Base-by-base conservation (phyloP, 2,888 invertebrate genomes). In the Chaitophorus viminalis region DNA sequence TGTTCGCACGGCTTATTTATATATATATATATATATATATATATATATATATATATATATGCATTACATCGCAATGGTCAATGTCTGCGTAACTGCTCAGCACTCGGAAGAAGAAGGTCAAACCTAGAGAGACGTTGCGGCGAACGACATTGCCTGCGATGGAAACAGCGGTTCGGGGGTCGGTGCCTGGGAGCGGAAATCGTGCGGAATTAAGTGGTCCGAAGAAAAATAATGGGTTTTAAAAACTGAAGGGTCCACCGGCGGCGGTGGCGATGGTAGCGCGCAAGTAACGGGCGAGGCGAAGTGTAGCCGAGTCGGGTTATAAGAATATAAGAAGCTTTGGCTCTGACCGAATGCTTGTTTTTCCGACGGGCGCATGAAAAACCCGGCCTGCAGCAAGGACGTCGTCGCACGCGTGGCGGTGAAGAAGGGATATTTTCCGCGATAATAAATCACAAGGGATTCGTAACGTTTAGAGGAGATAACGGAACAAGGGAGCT, bases 401-500 rank as follows among this genome's bases (percentile, higher is more conserved):
- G 36, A 8, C 3, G 65, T n/a, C 29, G 72, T 6, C 14, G 14
- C 8, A n/a, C n/a, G n/a, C n/a, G n/a, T n/a, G n/a, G 1, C 68
- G 31, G 36, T n/a, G 77, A 31, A 3, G 85, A 60, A 21, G 70
- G 52, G 85, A 78, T 54, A 79, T 78, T 81, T 87, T 87, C 39
- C 36, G 78, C 79, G 79, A 87, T 81, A 81, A 81, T 87, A 87
- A 87, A 87, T 87, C 87, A 87, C 81, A 29, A 65, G 87, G 87
- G 87, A 87, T 87, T 87, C 87, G 86, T 79, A 79, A 79, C 78
- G 87, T 87, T 87, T 79, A 81, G 54, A 81, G 74, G 46, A 81
- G 74, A 81, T 74, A 81, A 81, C 87, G 81, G 46, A 87, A 87
- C 87, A 87, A 87, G 87, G 74, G 87, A 87, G 87, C 87, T 87